Evolutionary conservation across 2,888 invertebrate genomes (phyloP).

Genomic region (Drosophila suboccidentalis): DNA sequence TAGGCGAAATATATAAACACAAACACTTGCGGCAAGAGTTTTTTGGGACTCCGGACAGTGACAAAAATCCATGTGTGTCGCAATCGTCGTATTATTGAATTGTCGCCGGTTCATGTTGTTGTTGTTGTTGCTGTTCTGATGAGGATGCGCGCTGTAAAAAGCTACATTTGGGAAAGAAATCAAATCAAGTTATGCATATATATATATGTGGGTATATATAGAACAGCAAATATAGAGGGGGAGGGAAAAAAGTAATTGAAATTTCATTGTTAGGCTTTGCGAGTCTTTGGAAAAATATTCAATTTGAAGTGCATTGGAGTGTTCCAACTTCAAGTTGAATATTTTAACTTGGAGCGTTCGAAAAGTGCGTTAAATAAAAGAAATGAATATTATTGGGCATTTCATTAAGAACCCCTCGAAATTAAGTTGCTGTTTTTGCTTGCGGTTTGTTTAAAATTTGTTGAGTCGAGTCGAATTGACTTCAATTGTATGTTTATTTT

Average conservation of each 20-base stretch:
- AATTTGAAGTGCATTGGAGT: conserved; percentile 48
- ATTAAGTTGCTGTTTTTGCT: conserved; percentile 34
- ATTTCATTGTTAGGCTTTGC: conserved; percentile 50
- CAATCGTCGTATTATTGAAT: conserved; percentile 39
- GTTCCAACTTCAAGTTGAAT: conserved; percentile 68
- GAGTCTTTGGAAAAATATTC: conserved; percentile 60
- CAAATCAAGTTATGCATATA: conserved; percentile 73
- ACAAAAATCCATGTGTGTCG: conserved; percentile 42
- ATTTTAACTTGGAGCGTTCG: conserved; percentile 38
- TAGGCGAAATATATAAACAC: conserved; percentile 45
- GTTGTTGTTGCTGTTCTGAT: conserved; percentile 42
- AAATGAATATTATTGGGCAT: conserved; percentile 9
- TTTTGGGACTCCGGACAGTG: conserved; percentile 52
- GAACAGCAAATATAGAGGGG: conserved; percentile 58
- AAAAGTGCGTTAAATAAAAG: conserved; percentile 33
- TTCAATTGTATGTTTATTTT: conserved; percentile 60
- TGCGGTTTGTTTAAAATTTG: conserved; percentile 43
- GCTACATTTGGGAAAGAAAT: conserved; percentile 81
- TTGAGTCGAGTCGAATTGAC: conserved; percentile 40
- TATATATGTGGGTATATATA: conserved; percentile 61
- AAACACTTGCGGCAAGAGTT: conserved; percentile 59
- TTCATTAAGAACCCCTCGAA: conserved; percentile 32
- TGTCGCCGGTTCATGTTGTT: conserved; percentile 36
- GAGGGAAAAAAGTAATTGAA: conserved; percentile 45
- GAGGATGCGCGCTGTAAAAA: conserved; percentile 69